Percentiles rank a stretch among this genome's conserved stretches.
Evolutionary conservation across 2,797 vertebrate species (phyloP).

Genomic region (Pempheris klunzingeri): DNA sequence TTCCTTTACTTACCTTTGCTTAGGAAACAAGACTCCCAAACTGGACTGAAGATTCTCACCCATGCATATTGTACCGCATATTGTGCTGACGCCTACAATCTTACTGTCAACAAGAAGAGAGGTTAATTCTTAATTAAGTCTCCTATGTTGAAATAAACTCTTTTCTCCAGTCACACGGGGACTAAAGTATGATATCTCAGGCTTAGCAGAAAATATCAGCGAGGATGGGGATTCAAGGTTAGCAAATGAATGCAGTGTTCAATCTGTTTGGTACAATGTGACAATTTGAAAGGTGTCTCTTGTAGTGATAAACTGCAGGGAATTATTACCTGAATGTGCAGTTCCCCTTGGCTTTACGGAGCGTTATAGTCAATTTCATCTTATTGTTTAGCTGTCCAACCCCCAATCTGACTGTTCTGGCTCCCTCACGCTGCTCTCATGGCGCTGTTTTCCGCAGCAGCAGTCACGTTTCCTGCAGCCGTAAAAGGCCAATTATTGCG

Average conservation of each 20-base stretch:
- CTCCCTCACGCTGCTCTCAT: too few species aligned
- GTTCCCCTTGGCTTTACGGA: too few species aligned
- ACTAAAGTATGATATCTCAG: not conserved
- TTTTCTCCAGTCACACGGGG: not conserved
- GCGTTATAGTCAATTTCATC: too few species aligned
- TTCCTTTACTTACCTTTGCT: not conserved
- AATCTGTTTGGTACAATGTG: not conserved
- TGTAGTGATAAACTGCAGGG: too few species aligned
- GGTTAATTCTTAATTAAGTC: not conserved
- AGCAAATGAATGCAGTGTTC: not conserved
- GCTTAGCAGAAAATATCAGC: not conserved
- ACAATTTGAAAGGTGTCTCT: too few species aligned
- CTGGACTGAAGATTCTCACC: not conserved
- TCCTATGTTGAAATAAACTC: not conserved
- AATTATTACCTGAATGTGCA: too few species aligned
- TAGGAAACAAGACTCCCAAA: not conserved
- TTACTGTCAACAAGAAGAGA: not conserved
- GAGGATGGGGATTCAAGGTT: not conserved
- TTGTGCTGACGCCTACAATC: not conserved
- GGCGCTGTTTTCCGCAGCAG: too few species aligned
- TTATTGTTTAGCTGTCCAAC: too few species aligned
- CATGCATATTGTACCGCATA: too few species aligned
- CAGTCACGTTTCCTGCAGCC: conserved; percentile 4
- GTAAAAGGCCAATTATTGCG: conserved; percentile 12
- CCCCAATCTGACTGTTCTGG: too few species aligned